These are phyloP conservation scores for Synergus laeviventris DNA, from an alignment of 2,888 invertebrate genomes.

Conservation along the genomic window DNA sequence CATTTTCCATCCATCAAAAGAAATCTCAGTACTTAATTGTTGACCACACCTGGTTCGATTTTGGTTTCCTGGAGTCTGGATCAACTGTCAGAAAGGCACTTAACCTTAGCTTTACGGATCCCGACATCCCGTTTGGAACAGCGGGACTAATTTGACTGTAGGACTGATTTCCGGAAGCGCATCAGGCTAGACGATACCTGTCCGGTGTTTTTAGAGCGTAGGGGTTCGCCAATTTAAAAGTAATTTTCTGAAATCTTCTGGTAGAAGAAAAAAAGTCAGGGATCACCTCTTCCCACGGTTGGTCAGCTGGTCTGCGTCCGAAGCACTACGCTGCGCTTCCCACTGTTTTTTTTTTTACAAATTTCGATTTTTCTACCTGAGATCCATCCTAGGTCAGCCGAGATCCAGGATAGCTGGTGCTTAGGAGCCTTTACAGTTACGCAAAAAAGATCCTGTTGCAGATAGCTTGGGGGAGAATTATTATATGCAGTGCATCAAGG, in stretches of 20 bases:
- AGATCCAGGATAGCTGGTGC: slow-evolving; percentile 59
- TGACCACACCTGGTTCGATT: slow-evolving; percentile 9
- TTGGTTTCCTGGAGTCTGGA: slow-evolving; percentile 15
- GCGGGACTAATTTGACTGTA: slow-evolving; percentile 35
- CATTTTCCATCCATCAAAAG: background rate
- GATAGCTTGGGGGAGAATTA: slow-evolving; percentile 39
- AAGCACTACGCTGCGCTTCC: slow-evolving; percentile 51
- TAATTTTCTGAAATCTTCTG: slow-evolving; percentile 68
- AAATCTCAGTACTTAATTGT: background rate
- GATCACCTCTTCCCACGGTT: slow-evolving; percentile 72
- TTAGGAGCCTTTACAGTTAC: slow-evolving; percentile 67
- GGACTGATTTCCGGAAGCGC: slow-evolving; percentile 49
- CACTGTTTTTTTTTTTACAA: slow-evolving; percentile 60
- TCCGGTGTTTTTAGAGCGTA: slow-evolving; percentile 54
- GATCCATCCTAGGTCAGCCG: slow-evolving; percentile 61
- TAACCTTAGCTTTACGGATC: slow-evolving; percentile 12
- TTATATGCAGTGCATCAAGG: background rate
- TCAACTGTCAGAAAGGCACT: slow-evolving; percentile 30
- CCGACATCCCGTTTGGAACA: slow-evolving; percentile 36
- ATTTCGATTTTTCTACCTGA: slow-evolving; percentile 72
- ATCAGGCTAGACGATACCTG: slow-evolving; percentile 56
- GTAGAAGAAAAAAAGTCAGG: slow-evolving; percentile 49
- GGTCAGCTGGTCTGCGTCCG: slow-evolving; percentile 74
- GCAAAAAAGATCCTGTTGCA: slow-evolving; percentile 49
- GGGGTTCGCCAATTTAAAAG: slow-evolving; percentile 71